phyloP scores from a whole-genome alignment of 2,113 vertebrate species.

The Chelonoidis abingdonii region DNA sequence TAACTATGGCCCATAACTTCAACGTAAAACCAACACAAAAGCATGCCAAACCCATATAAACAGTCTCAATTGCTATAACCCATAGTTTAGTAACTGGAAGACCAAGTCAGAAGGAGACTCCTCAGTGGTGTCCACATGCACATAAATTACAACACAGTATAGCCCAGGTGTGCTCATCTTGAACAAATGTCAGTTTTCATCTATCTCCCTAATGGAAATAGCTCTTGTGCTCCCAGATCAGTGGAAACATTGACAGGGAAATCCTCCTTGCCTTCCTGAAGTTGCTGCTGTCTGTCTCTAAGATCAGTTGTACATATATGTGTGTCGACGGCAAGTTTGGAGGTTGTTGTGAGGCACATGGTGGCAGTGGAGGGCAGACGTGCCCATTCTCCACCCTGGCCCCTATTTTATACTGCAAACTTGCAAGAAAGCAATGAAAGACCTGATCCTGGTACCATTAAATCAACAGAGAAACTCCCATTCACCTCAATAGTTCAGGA shows the following conservation, averaged over 20 bases:
- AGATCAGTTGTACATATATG: background rate
- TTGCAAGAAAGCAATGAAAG: background rate
- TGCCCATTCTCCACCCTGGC: background rate
- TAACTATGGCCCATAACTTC: background rate
- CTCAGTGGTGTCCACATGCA: background rate
- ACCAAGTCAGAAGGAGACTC: background rate
- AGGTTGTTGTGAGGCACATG: background rate
- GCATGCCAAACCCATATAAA: background rate
- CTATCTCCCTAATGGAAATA: background rate
- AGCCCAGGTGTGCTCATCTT: background rate
- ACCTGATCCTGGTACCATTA: background rate
- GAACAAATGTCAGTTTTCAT: background rate
- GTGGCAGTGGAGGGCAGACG: background rate
- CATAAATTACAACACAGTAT: background rate
- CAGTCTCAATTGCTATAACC: rapidly evolving
- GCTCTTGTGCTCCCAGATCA: background rate
- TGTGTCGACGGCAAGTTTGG: background rate
- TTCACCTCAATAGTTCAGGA: too few relatives aligned
- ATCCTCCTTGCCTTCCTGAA: background rate
- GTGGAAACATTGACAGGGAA: background rate
- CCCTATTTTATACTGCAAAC: background rate
- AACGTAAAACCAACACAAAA: background rate
- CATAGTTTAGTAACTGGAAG: background rate
- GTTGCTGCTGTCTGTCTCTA: too few relatives aligned
- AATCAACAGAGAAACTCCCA: too few relatives aligned